Evolutionary conservation across 2,888 invertebrate species (phyloP).

Genomic region (Electrophaes corylata): DNA sequence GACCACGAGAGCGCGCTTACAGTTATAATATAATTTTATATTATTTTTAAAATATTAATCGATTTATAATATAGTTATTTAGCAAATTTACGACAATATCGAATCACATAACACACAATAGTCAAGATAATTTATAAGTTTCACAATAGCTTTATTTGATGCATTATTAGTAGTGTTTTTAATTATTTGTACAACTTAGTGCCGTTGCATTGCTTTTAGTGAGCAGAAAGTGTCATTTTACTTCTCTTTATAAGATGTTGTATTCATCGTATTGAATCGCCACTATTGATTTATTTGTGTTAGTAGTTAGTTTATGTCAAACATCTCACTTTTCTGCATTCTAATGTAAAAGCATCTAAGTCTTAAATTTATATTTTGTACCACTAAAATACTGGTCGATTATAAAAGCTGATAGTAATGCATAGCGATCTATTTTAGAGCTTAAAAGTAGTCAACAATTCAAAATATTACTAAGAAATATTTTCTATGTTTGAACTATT

Average conservation of each 20-base stretch:
- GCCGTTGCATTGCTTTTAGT: conserved; percentile 25
- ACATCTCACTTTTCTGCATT: conserved; percentile 8
- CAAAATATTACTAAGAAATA: conserved; percentile 71
- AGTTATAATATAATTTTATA: conserved; percentile 45
- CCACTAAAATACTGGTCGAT: conserved; percentile 59
- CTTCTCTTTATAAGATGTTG: neutral
- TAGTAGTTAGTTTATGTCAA: neutral
- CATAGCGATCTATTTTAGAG: conserved; percentile 60
- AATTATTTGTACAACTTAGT: conserved; percentile 34
- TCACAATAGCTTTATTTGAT: conserved; percentile 54
- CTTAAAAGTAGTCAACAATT: conserved; percentile 82
- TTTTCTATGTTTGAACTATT: conserved; percentile 46
- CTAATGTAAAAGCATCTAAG: conserved; percentile 32
- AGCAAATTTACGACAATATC: conserved; percentile 42
- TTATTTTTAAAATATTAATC: conserved; percentile 34
- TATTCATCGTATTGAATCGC: neutral
- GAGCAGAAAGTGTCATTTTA: conserved; percentile 18
- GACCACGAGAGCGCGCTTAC: conserved; percentile 58
- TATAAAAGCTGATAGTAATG: conserved; percentile 54
- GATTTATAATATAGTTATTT: conserved; percentile 33
- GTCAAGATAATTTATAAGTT: conserved; percentile 47
- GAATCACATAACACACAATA: conserved; percentile 56
- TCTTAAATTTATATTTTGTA: conserved; percentile 28
- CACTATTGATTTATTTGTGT: neutral
- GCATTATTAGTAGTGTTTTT: conserved; percentile 38